These are phyloP conservation scores for Macquaria australasica DNA, from an alignment of 2,113 vertebrate genomes.

Conservation along the genomic window DNA sequence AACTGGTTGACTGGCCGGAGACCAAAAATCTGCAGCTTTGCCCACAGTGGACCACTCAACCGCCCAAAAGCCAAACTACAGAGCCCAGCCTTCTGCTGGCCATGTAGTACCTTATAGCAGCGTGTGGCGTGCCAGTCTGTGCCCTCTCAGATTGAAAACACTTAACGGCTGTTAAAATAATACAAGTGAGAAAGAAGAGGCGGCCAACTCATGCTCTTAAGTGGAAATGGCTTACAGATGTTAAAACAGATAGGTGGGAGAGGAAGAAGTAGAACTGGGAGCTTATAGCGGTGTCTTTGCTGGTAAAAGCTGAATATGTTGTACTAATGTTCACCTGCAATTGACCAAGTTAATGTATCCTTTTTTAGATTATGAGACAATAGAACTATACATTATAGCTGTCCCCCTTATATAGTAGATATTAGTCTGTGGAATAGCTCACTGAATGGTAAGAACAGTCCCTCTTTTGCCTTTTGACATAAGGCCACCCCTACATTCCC, in stretches of 20 bases:
- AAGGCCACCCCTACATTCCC: conserved; percentile 55
- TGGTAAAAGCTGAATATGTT: conserved; percentile 37
- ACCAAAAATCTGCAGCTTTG: conserved; percentile 43
- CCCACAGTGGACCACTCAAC: conserved; percentile 32
- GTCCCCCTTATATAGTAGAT: not conserved
- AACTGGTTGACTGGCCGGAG: conserved; percentile 38
- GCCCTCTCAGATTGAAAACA: conserved; percentile 76
- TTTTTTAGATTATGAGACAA: conserved; percentile 17
- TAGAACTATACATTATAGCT: not conserved
- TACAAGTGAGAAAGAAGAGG: conserved; percentile 72
- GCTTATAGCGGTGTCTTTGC: conserved; percentile 30
- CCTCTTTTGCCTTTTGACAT: conserved; percentile 36
- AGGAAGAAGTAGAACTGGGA: conserved; percentile 33
- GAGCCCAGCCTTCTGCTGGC: conserved; percentile 28
- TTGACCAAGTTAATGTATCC: conserved; percentile 2
- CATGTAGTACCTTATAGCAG: conserved; percentile 24
- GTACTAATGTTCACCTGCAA: conserved; percentile 15
- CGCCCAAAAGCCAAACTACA: conserved; percentile 19
- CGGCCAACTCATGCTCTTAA: conserved; percentile 70
- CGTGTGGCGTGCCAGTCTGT: conserved; percentile 69
- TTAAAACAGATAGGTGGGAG: conserved; percentile 62
- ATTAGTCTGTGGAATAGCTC: conserved; percentile 15
- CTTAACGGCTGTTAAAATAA: conserved; percentile 79
- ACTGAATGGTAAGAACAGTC: conserved; percentile 29
- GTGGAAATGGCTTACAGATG: conserved; percentile 81